Base-by-base conservation (phyloP, 2,113 vertebrate species). In the Oreotragus oreotragus region DNA sequence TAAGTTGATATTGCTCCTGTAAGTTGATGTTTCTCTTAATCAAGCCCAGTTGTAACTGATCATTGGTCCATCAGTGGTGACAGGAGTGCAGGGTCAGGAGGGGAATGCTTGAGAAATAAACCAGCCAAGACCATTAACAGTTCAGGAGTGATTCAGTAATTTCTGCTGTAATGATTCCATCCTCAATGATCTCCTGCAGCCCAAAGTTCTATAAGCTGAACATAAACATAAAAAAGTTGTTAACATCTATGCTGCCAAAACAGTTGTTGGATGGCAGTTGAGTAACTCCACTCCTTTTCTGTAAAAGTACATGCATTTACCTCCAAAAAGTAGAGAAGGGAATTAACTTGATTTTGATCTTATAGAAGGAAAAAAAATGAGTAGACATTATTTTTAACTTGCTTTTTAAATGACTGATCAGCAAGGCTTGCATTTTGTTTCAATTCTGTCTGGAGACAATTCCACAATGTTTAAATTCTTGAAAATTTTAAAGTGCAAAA, bases 321-420 rank as follows among this genome's bases (percentile, higher is more conserved):
- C 16, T 94, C 64, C 60, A 88, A 94, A 85, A 23, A 77, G 28
- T 23, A 79, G 91, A 92, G 84, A 87, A 28, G 55, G 25, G 19
- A 93, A 83, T 90, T 97, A 15, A 70, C 5, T 81, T 70, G 51
- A 62, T 93, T 91, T 83, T 55, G 70, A 88, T 94, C 95, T 92
- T 97, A 73, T 62, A 90, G 83, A 91, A 88, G 47, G 60, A 91
- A 88, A 84, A 90, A 95, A 95, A 92, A 49, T 84, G 81, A 90
- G n/a, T 84, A 94, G 39, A 80, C 27, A 73, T 86, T 83, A 9
- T 73, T 96, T 21, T 79, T 88, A 91, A 92, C 45, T 91, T 86
- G 27, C 84, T 93, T 96, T 97, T 28, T 88, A 97, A 93, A 95
- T 97, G 91, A 86, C n/a, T 86, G 6, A 95, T 90, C 30, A 79